Base-by-base conservation (phyloP, 2,888 invertebrate genomes). In the Drosophila picticornis region DNA sequence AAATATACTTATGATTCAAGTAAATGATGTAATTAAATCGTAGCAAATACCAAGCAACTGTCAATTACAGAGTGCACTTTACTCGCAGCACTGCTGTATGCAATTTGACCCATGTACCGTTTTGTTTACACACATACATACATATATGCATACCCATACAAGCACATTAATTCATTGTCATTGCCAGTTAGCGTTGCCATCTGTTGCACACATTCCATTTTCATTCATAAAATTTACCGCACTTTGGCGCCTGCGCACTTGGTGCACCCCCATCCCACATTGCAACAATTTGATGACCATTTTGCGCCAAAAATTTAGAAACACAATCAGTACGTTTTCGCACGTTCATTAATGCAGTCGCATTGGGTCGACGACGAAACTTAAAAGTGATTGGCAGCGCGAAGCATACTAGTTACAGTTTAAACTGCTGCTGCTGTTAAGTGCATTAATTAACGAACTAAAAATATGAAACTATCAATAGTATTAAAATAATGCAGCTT, bases 301-400 rank as follows among this genome's bases (percentile, higher is more conserved):
- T 83, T 90, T 75, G 86, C 88, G 85, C 85, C 90, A 85, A 85
- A 46, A 80, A 80, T 69, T 57, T 70, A 75, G 58, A 69, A 67
- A 38, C 29, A 43, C 64, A 83, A 83, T 85, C 82, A 87, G 90
- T 87, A 78, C 84, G 90, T 72, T 70, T 89, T 80, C 70, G 75
- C 73, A 77, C 80, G 84, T 78, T 84, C 83, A 88, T 80, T 77
- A 72, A 66, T 50, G 60, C 66, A 64, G 85, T 72, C 77, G 80
- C 66, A 78, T 57, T 58, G 51, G 51, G 36, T 25, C n/a, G 4
- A 19, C n/a, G 52, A 2, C 40, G 32, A 53, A 19, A 2, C 9
- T 40, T 25, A 19, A 22, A 27, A n/a, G 32, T 22, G 53, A 29
- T 66, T 70, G 66, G 53, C 58, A 73, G 52, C 50, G 66, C 66